Conservation (phyloP, 2,888 invertebrate species). For the Catocala sponsa region DNA sequence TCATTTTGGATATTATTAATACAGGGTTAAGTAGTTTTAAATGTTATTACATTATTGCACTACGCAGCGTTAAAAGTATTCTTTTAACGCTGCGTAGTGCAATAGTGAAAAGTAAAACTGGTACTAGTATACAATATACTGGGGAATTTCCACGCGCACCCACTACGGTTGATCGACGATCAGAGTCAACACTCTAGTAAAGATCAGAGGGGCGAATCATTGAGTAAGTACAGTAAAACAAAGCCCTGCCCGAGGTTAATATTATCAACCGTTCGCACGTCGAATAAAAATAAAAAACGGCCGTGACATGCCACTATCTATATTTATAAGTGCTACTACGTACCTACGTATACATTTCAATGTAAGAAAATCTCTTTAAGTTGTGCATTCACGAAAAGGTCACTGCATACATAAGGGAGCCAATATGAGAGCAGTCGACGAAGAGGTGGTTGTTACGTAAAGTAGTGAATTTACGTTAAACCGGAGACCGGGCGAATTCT, state of each 20-base stretch:
- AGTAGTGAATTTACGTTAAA: conserved; percentile 42
- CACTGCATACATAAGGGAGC: conserved; percentile 45
- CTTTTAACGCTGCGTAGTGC: not conserved
- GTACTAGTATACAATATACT: not conserved
- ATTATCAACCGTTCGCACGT: conserved; percentile 22
- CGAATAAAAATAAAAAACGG: conserved; percentile 19
- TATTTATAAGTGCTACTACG: not conserved
- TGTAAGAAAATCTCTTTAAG: conserved; percentile 32
- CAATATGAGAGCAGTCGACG: conserved; percentile 38
- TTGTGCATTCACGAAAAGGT: conserved; percentile 44
- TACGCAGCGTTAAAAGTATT: too few species aligned
- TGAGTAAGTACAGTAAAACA: conserved; percentile 32
- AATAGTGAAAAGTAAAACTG: conserved; percentile 18
- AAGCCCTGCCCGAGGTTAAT: conserved; percentile 35
- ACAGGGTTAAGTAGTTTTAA: conserved; percentile 2
- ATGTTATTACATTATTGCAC: too few species aligned
- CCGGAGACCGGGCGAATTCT: conserved; percentile 25
- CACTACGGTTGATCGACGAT: conserved; percentile 37
- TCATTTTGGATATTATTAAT: too few species aligned
- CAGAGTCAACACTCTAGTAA: conserved; percentile 41
- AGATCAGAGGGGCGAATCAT: conserved; percentile 34
- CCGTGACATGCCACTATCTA: not conserved
- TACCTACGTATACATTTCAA: conserved; percentile 7
- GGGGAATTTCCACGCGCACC: conserved; percentile 19
- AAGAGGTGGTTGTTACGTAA: conserved; percentile 41